Base-by-base conservation (phyloP, 2,797 vertebrate genomes). In the Gastrophryne carolinensis region DNA sequence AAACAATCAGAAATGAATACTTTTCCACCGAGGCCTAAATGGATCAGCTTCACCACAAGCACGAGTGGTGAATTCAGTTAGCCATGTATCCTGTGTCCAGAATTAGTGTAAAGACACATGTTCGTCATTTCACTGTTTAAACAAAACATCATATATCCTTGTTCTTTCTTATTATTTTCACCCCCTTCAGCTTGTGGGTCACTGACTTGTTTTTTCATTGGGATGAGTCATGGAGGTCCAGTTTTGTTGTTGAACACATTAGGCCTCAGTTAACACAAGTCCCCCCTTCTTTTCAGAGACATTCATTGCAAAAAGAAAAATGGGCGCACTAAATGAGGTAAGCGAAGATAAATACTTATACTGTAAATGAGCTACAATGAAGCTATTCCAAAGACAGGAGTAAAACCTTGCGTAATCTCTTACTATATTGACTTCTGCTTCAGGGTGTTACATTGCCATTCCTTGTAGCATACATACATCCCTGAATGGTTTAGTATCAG, bases 1-100 rank as follows among this genome's bases (percentile, higher is more conserved):
- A 78, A 78, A 78, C 75, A 78, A 72, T 72, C 75, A 78, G 17
- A 78, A 60, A 56, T 58, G 49, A 72, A 66, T 78, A 54, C 68
- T 61, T 78, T 72, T 65, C 54, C 61, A 72, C 65, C 39, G 23
- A 27, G 29, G 29, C 54, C 60, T 57, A 57, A 71, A 47, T 50
- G 26, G 50, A 63, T 77, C 53, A 17, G 13, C 50, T 64, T 57
- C 39, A 27, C 53, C 41, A 63, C 66, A 44, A 76, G 57, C 53
- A 35, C 27, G 23, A 53, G 54, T 69, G 53, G 32, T 29, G 57
- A 62, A 54, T 70, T 56, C 23, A 47, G 29, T 52, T 60, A 66
- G 39, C 52, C 23, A 19, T 56, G 35, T 35, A 52, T 71, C 34
- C 30, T 37, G 15, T 32, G 29, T 49, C 32, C 19, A 19, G 26